A percentile compares a stretch with the other conserved stretches of the same genome.
These are phyloP conservation scores for Stratiomys singularior DNA, from an alignment of 2,888 invertebrate species.

Conservation along the genomic window DNA sequence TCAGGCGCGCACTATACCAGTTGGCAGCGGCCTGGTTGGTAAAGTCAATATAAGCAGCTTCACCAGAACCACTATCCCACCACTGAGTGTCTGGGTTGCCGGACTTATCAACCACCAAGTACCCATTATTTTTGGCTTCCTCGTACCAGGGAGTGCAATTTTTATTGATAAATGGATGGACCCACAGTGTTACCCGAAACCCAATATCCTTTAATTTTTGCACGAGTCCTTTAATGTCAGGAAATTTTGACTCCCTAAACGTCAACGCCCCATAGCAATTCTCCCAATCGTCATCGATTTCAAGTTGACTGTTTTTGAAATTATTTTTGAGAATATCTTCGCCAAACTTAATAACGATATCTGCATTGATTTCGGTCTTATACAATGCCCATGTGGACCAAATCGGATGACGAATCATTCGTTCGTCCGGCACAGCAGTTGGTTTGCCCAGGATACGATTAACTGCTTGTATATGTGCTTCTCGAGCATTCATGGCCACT, in stretches of 20 bases:
- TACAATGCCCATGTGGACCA: conserved; percentile 91
- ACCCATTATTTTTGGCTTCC: conserved; percentile 69
- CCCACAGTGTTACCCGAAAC: conserved; percentile 83
- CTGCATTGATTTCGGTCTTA: conserved; percentile 74
- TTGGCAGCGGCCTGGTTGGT: conserved; percentile 71
- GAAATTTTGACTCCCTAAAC: conserved; percentile 77
- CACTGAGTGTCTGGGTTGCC: conserved; percentile 65
- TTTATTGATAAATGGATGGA: conserved; percentile 86
- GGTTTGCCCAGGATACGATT: conserved; percentile 71
- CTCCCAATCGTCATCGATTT: conserved; percentile 92
- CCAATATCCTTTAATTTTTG: conserved; percentile 72
- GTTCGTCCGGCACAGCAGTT: conserved; percentile 67
- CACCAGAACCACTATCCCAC: conserved; percentile 65
- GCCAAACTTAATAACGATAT: conserved; percentile 72
- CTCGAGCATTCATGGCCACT: conserved; percentile 68
- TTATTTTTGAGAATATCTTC: conserved; percentile 73
- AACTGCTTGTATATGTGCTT: conserved; percentile 72
- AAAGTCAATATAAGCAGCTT: conserved; percentile 74
- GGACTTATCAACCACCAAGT: conserved; percentile 65
- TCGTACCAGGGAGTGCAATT: conserved; percentile 73
- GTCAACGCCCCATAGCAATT: conserved; percentile 83
- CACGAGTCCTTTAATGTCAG: conserved; percentile 72
- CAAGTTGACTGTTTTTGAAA: conserved; percentile 79
- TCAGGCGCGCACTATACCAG: conserved; percentile 68
- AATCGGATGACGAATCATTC: conserved; percentile 81